Percentiles rank a stretch among this genome's conserved stretches.
Evolutionary conservation across 1,140 invertebrate genomes (phyloP).

Genomic region (Drosophila cardini): DNA sequence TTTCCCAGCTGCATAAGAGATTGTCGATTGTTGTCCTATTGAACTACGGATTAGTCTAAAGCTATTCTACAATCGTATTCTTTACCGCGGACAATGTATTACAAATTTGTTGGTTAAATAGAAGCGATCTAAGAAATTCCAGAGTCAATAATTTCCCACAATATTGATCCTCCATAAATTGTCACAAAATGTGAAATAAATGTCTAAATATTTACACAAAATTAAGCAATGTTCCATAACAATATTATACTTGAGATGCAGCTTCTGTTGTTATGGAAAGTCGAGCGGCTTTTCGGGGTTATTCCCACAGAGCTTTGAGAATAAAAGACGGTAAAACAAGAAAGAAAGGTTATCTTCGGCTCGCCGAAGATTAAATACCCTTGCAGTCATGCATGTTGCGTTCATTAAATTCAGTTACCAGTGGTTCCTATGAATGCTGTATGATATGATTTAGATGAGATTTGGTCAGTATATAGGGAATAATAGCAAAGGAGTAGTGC

Average conservation of each 20-base stretch:
- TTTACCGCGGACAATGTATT: slow-evolving; percentile 12
- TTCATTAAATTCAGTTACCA: no score
- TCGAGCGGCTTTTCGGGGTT: slow-evolving; percentile 27
- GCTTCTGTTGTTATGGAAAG: slow-evolving; percentile 80
- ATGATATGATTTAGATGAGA: no score
- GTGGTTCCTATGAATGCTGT: no score
- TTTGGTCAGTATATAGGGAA: no score
- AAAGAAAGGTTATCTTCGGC: no score
- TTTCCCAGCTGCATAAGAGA: slow-evolving; percentile 20
- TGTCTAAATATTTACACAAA: slow-evolving; percentile 77
- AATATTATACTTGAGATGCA: slow-evolving; percentile 13
- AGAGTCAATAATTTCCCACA: slow-evolving; percentile 35
- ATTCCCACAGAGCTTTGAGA: slow-evolving; percentile 75
- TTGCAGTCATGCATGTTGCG: no score
- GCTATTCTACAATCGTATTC: slow-evolving; percentile 11
- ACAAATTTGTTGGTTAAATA: slow-evolving; percentile 41
- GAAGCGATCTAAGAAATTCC: slow-evolving; percentile 26
- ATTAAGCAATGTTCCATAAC: slow-evolving; percentile 44
- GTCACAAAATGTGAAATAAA: slow-evolving; percentile 61
- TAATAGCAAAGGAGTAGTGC: no score
- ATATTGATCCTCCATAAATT: slow-evolving; percentile 58
- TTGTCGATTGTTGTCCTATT: background rate
- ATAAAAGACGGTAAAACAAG: no score
- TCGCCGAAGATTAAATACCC: no score
- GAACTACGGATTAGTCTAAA: background rate